A percentile compares a stretch with the other conserved stretches of the same genome.
These are phyloP conservation scores for Dasypolia templi DNA, from an alignment of 2,888 invertebrate species.

Conservation along the genomic window DNA sequence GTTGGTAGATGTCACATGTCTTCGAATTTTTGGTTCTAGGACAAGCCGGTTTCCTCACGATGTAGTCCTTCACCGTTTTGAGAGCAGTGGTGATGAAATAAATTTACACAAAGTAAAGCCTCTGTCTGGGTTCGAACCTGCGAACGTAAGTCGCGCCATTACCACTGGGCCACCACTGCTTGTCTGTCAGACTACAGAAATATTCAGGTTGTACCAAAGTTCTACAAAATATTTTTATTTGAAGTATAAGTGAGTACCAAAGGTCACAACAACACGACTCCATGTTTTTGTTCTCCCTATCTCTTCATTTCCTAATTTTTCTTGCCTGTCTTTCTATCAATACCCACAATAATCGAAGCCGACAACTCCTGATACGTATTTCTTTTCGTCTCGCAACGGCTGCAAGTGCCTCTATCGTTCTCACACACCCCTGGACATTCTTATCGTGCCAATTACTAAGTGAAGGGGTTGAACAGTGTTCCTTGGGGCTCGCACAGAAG, in stretches of 20 bases:
- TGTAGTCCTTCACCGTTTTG: too few species aligned
- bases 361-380: slow-evolving; percentile 17
- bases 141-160: too few species aligned
- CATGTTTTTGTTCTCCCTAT: not conserved
- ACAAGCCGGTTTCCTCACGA: too few species aligned
- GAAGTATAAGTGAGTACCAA: not conserved
- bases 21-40: too few species aligned
- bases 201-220: not conserved
- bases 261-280: not conserved
- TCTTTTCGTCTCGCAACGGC: slow-evolving; percentile 54
- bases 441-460: slow-evolving; percentile 88
- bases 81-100: too few species aligned
- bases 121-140: too few species aligned
- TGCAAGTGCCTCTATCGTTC: slow-evolving; percentile 84
- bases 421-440: slow-evolving; percentile 86
- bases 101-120: too few species aligned
- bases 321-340: not conserved
- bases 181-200: not conserved
- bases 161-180: too few species aligned
- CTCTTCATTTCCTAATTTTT: not conserved
- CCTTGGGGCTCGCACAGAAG: slow-evolving; percentile 81
- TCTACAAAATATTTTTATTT: too few species aligned
- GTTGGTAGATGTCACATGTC: too few species aligned
- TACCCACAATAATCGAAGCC: not conserved
- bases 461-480: slow-evolving; percentile 81